Evolutionary conservation across 64 coral and sea anemone genomes (phyloP), one percentile per base, ranked within the genome.

Genomic region (Anthopleura sola): DNA sequence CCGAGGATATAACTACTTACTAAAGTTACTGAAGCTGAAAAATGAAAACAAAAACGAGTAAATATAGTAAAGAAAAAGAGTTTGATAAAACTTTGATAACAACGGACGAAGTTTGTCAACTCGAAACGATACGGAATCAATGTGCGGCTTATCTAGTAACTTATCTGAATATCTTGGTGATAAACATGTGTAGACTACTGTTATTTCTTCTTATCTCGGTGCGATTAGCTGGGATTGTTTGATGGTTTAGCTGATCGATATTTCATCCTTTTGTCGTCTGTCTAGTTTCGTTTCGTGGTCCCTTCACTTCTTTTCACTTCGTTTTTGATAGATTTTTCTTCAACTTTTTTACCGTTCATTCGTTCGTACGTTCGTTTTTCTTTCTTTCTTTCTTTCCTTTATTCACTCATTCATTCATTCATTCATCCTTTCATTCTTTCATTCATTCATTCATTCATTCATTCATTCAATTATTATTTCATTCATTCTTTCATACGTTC

Each of bases 131-230:
- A n/a, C 58, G 14, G 50, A 53, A 44, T 66, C 11, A 15, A 1
- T 14, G 26, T 71, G 29, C 29, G 2, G n/a, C 66, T 71, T 71
- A 71, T 71, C 66, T 33, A 31, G 66, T 12, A 71, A 28, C n/a
- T 71, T 71, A 71, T 34, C 29, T 71, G 66, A 71, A 71, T 36
- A 71, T n/a, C 66, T 71, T 71, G 58, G 66, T 32, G 31, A 36
- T 34, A 71, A 2, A 28, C n/a, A 71, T 71, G 13, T 34, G 29
- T 71, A 14, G 19, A 24, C 20, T 33, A 31, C 2, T 34, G 29
- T 71, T 71, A 32, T 71, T 62, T 62, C 11, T 24, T 62, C 58
- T 26, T 62, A 62, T 62, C 58, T 62, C 58, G n/a, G 23, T 62
- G 58, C 24, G 21, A 62, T 56, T 62, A 23, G 58, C 58, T 62